phyloP scores from a whole-genome alignment of 2,797 vertebrate genomes.

The Periparus ater region DNA sequence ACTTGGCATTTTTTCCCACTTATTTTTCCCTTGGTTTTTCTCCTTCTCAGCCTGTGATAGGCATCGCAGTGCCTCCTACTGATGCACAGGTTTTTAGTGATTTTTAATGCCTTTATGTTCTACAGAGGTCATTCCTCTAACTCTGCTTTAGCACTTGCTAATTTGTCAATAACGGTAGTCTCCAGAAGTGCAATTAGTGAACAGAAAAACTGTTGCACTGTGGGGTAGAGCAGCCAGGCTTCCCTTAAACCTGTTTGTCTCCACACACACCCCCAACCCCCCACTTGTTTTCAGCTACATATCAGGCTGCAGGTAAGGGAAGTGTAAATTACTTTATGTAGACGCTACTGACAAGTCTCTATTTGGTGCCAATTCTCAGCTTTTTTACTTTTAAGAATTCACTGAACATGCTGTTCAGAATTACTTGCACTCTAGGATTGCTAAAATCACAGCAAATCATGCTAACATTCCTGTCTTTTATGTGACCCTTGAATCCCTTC shows the following conservation, averaged over 20 bases:
- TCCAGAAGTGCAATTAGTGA: constrained; percentile 67
- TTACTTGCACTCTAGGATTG: neutral
- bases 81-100: neutral
- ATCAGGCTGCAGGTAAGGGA: constrained; percentile 11
- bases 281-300: neutral
- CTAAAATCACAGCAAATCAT: neutral
- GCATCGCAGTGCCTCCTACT: neutral
- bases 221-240: constrained; percentile 56
- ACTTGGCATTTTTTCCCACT: neutral
- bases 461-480: neutral
- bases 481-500: neutral
- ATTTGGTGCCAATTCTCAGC: constrained; percentile 31
- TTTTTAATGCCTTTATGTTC: constrained; percentile 49
- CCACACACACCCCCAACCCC: neutral
- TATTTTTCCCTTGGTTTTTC: neutral
- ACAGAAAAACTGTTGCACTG: constrained; percentile 49
- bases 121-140: constrained; percentile 33
- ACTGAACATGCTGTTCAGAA: neutral
- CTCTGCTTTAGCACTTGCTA: constrained; percentile 29
- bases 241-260: constrained; percentile 39
- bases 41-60: neutral
- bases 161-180: constrained; percentile 47
- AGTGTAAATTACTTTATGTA: constrained; percentile 53
- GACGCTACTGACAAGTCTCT: constrained; percentile 5
- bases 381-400: constrained; percentile 47